Conservation (phyloP, 1,140 invertebrate species). For the Ostrea edulis region DNA sequence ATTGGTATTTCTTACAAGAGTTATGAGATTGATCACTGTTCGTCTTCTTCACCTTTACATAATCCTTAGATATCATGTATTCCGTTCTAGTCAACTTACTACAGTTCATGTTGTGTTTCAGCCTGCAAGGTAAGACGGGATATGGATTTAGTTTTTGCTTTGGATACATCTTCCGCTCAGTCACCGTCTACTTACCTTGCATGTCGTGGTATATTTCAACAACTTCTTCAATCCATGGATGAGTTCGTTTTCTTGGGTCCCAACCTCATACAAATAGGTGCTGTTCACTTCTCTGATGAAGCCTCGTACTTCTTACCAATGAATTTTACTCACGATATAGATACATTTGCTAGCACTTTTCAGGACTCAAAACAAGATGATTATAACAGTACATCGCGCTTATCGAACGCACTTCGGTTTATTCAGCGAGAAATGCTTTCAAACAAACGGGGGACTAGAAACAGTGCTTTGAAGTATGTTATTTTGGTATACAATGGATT, state of each 20-base stretch:
- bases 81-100: too few relatives aligned
- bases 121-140: not conserved
- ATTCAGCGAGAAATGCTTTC: not conserved
- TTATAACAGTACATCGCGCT: not conserved
- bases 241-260: constrained; percentile 1
- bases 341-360: not conserved
- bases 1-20: too few relatives aligned
- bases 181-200: not conserved
- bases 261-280: not conserved
- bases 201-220: not conserved
- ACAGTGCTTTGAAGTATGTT: constrained; percentile 11
- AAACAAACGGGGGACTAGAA: not conserved
- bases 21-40: too few relatives aligned
- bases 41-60: too few relatives aligned
- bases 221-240: not conserved
- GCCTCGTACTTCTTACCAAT: not conserved
- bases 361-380: not conserved
- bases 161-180: constrained; percentile 9
- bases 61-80: too few relatives aligned
- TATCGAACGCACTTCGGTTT: not conserved
- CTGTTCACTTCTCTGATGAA: not conserved
- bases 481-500: not conserved
- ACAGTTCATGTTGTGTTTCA: not conserved
- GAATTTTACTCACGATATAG: constrained; percentile 5
- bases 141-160: not conserved